These are phyloP conservation scores for Eupeodes corollae DNA, from an alignment of 1,140 invertebrate species.

Conservation along the genomic window DNA sequence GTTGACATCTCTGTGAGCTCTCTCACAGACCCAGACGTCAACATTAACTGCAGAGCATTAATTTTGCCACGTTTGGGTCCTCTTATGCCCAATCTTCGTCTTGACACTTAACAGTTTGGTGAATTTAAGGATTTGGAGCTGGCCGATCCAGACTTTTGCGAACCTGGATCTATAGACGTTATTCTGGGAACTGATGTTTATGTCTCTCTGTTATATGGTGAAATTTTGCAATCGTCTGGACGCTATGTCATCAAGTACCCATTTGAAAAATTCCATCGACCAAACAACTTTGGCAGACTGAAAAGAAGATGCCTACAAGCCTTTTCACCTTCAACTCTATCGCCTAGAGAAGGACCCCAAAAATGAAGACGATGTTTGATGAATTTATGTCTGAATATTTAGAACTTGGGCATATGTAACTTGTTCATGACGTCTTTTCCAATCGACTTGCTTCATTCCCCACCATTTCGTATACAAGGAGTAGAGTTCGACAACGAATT, in stretches of 20 bases:
- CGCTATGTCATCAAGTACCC: background rate
- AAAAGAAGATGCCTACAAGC: background rate
- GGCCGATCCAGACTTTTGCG: background rate
- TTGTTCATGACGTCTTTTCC: background rate
- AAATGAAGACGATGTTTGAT: background rate
- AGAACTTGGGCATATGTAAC: background rate
- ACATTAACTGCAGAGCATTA: background rate
- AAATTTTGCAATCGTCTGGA: background rate
- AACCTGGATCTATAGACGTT: conserved; percentile 2
- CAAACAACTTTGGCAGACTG: background rate
- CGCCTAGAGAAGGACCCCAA: background rate
- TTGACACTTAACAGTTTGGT: background rate
- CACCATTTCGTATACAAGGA: conserved; percentile 32
- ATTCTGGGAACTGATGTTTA: conserved; percentile 1
- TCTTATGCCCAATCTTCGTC: background rate
- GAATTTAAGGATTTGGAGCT: background rate
- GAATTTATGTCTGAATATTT: background rate
- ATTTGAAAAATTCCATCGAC: background rate
- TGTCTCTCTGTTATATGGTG: background rate
- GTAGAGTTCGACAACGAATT: conserved; percentile 20
- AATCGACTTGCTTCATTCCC: conserved; percentile 21
- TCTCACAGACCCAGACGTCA: background rate
- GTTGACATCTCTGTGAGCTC: background rate
- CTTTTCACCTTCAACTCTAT: background rate
- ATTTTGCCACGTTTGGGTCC: background rate